Evolutionary conservation across 2,113 vertebrate genomes (phyloP), one percentile per base, ranked within the genome.

Genomic region (Corythornis vintsioides): DNA sequence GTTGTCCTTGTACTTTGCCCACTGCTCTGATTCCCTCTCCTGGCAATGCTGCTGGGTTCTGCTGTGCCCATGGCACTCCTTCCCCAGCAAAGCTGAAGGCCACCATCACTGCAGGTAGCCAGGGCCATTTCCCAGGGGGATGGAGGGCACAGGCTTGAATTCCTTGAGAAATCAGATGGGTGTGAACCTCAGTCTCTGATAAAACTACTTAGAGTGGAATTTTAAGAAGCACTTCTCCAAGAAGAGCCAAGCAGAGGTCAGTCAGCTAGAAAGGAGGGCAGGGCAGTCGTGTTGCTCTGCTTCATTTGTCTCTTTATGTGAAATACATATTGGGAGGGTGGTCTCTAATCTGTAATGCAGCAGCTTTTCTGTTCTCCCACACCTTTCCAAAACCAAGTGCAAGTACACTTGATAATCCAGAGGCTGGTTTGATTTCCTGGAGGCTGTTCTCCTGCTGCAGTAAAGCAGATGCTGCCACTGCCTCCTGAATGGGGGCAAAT

Each of bases 61-160:
- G 45, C 61, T 67, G 57, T 63, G 38, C 57, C 21, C 3, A 3
- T 63, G 40, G 57, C 45, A n/a, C 47, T 20, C 67, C 86, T 71
- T 59, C 38, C 38, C 38, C 38, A 79, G 53, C 33, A 64, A 47
- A 82, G 38, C 43, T 21, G 57, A n/a, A 47, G 42, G 43, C 35
- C 50, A 18, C 35, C 0, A 0, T 22, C 45, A 33, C 50, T 6
- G 3, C 83, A 79, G 75, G 55, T 5, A 55, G 71, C 6, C 55
- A 76, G 71, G 67, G 40, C 31, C 15, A 16, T 65, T 63, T 67
- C 45, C 29, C 50, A 33, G 42, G 28, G 31, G 42, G 61, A 59
- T 24, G 20, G 52, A 40, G 69, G 31, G 74, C 3, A 1, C 6
- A 24, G 10, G 6, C 55, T 75, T 78, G 21, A 67, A 55, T 74